phyloP scores from a whole-genome alignment of 2,113 vertebrate species.

The Salvelinus alpinus region DNA sequence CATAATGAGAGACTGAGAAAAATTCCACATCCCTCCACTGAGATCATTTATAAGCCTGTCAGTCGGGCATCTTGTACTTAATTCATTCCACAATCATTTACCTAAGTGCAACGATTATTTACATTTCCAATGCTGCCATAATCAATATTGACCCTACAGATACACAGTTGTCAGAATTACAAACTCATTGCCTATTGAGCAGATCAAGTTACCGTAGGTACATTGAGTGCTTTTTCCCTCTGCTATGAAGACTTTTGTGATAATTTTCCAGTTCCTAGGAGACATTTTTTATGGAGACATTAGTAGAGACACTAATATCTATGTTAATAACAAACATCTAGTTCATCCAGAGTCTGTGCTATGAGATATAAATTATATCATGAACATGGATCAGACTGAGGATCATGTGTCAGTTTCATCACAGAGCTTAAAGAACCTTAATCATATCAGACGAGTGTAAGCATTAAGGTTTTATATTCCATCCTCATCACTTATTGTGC shows the following conservation, averaged over 20 bases:
- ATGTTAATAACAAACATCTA: constrained; percentile 20
- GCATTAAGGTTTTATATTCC: constrained; percentile 48
- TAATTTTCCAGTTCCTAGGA: constrained; percentile 44
- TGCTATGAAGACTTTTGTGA: constrained; percentile 40
- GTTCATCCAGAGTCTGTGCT: constrained; percentile 3
- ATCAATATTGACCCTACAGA: constrained; percentile 64
- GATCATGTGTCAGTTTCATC: constrained; percentile 42
- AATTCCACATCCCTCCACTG: constrained; percentile 40
- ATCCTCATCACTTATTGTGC: constrained; percentile 48
- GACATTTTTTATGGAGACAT: neutral
- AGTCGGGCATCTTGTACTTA: constrained; percentile 62
- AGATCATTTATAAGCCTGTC: constrained; percentile 62
- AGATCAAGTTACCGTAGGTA: constrained; percentile 54
- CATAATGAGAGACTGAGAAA: constrained; percentile 31
- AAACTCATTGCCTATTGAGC: constrained; percentile 62
- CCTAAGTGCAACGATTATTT: constrained; percentile 73
- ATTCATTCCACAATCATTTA: constrained; percentile 72
- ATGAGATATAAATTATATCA: constrained; percentile 13
- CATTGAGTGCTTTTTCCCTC: constrained; percentile 51
- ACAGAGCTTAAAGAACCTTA: constrained; percentile 39
- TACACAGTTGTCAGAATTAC: constrained; percentile 65
- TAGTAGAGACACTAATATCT: constrained; percentile 7
- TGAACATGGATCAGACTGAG: constrained; percentile 34
- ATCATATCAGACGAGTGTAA: constrained; percentile 62
- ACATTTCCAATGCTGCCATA: constrained; percentile 69